Evolutionary conservation across 2,888 invertebrate species (phyloP).

Genomic region (Melanotus villosus): DNA sequence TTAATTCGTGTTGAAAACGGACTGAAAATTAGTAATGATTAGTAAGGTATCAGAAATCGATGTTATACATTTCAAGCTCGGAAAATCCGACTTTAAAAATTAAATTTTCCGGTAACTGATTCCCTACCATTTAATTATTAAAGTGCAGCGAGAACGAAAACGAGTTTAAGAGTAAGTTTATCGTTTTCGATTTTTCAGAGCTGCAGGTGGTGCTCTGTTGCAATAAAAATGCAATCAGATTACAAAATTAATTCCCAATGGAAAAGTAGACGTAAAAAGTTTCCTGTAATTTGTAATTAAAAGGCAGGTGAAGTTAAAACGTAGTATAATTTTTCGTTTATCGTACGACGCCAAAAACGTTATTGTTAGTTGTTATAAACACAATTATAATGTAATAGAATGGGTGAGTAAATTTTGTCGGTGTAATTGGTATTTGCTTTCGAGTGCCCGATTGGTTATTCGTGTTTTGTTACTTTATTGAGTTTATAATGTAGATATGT

Average conservation of each 20-base stretch:
- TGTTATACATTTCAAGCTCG: not conserved
- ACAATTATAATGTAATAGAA: not conserved
- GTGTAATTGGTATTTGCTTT: not conserved
- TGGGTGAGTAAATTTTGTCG: not conserved
- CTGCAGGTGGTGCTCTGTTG: not conserved
- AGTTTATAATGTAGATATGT: not conserved
- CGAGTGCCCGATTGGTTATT: not conserved
- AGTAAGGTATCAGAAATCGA: conserved; percentile 13
- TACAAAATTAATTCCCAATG: too few relatives aligned
- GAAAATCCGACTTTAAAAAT: conserved; percentile 5
- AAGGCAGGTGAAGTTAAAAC: too few relatives aligned
- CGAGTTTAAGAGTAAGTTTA: not conserved
- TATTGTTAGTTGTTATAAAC: not conserved
- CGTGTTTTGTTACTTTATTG: not conserved
- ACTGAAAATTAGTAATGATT: conserved; percentile 2
- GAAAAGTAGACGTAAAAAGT: too few relatives aligned
- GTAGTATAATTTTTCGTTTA: too few relatives aligned
- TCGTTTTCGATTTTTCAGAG: not conserved
- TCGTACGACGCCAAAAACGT: too few relatives aligned
- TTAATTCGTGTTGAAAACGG: not conserved
- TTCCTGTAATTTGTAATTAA: too few relatives aligned
- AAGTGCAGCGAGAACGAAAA: not conserved
- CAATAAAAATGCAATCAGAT: too few relatives aligned
- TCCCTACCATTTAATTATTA: conserved; percentile 5
- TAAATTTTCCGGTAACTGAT: conserved; percentile 7